Percentiles rank a stretch among this genome's conserved stretches.
Conservation (phyloP, 64 coral and sea anemone genomes). For the Stichodactyla helianthus region DNA sequence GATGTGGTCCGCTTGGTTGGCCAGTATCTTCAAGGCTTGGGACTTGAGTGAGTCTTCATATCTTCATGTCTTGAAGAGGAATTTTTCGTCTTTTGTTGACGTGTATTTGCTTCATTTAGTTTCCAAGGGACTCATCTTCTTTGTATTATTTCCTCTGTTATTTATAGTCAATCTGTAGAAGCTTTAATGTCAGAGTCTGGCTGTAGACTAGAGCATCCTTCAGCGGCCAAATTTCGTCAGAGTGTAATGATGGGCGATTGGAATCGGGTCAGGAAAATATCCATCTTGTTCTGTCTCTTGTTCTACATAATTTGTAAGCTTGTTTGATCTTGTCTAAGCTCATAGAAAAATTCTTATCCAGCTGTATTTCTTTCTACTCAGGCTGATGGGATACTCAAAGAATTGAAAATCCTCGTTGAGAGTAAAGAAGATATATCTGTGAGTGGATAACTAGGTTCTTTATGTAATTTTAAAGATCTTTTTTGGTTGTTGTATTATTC, state of each 20-base stretch:
- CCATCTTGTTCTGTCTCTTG: constrained; percentile 31
- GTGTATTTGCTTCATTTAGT: constrained; percentile 40
- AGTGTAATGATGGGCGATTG: constrained; percentile 96
- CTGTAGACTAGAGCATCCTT: constrained; percentile 99
- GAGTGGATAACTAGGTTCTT: constrained; percentile 29
- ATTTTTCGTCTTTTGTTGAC: constrained; percentile 48
- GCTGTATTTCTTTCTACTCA: constrained; percentile 51
- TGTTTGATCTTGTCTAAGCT: constrained; percentile 48
- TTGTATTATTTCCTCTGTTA: constrained; percentile 63
- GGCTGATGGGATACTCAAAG: constrained; percentile 97
- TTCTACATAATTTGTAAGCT: constrained; percentile 43
- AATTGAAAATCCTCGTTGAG: constrained; percentile 77
- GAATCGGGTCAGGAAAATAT: constrained; percentile 73
- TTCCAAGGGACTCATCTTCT: constrained; percentile 7
- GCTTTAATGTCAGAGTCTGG: constrained; percentile 94
- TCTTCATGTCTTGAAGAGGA: constrained; percentile 41
- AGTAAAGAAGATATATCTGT: constrained; percentile 93
- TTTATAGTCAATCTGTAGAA: constrained; percentile 92
- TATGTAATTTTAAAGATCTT: constrained; percentile 22
- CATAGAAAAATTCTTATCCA: constrained; percentile 36
- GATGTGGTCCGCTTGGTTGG: constrained; percentile 95
- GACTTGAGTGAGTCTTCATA: constrained; percentile 89
- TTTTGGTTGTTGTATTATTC: constrained; percentile 9
- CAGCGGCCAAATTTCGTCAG: constrained; percentile 91
- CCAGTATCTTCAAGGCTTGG: constrained; percentile 95